phyloP scores from a whole-genome alignment of 2,113 vertebrate species.

The Amphilophus citrinellus region DNA sequence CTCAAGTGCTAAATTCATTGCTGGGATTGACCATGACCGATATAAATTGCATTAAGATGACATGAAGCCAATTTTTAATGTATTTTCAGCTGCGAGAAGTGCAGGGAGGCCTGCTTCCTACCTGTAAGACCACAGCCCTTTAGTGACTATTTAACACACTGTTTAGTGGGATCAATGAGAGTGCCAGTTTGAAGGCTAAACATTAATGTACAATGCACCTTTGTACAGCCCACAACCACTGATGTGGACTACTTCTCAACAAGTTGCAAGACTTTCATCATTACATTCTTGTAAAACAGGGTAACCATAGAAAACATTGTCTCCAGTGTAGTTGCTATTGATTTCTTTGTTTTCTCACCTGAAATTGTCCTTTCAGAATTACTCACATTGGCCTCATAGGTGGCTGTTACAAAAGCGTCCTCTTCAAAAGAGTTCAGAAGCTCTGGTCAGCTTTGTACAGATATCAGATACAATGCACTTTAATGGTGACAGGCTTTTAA shows the following conservation, averaged over 20 bases:
- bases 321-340: constrained; percentile 7
- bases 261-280: constrained; percentile 30
- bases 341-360: constrained; percentile 35
- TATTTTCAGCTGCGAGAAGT: neutral
- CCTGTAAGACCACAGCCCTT: neutral
- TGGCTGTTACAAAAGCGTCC: neutral
- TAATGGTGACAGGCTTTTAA: neutral
- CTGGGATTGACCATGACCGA: neutral
- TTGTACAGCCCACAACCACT: constrained; percentile 13
- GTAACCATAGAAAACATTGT: constrained; percentile 2
- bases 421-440: constrained; percentile 4
- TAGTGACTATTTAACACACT: constrained; percentile 13
- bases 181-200: neutral
- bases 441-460: neutral
- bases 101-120: neutral
- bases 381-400: neutral
- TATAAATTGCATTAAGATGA: neutral
- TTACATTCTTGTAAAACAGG: constrained; percentile 36
- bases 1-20: neutral
- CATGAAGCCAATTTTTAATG: neutral
- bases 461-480: neutral
- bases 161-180: neutral
- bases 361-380: constrained; percentile 22
- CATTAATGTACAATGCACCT: constrained; percentile 11
- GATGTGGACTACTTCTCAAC: constrained; percentile 32